Conservation (phyloP, 2,888 invertebrate species). For the Eumacrocentrus americanus region DNA sequence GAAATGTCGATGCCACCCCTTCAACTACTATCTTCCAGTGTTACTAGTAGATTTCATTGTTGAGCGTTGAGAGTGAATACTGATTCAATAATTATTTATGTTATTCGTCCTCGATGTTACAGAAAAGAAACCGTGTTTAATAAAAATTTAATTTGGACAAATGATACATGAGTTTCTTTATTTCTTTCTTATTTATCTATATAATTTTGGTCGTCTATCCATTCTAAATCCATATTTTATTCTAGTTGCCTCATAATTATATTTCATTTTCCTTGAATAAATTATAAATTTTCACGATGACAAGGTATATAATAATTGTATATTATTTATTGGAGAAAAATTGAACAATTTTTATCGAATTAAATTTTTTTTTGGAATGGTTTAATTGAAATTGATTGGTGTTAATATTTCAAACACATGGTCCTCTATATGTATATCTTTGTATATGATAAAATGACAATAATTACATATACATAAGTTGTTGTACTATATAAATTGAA, state of each 20-base stretch:
- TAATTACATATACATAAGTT: too few species aligned
- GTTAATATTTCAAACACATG: too few species aligned
- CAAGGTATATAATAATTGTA: background rate
- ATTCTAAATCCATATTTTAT: too few species aligned
- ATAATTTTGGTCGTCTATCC: too few species aligned
- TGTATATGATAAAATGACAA: too few species aligned
- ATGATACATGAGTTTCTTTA: background rate
- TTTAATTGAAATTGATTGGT: too few species aligned
- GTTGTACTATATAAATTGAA: background rate
- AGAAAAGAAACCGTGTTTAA: slow-evolving; percentile 59
- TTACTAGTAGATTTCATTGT: slow-evolving; percentile 59
- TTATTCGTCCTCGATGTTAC: slow-evolving; percentile 62
- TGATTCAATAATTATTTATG: slow-evolving; percentile 60
- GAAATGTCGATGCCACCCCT: slow-evolving; percentile 30
- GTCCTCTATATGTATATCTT: too few species aligned
- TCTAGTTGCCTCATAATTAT: too few species aligned
- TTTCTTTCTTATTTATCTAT: too few species aligned
- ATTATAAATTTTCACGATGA: background rate
- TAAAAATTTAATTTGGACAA: slow-evolving; percentile 62
- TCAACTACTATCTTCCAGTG: slow-evolving; percentile 58
- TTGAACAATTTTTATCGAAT: background rate
- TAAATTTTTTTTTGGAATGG: background rate
- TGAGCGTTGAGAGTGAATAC: slow-evolving; percentile 60
- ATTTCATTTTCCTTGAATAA: too few species aligned
- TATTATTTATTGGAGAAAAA: background rate